A percentile compares a stretch with the other conserved stretches of the same genome.
Evolutionary conservation across 1,140 invertebrate species (phyloP).

Genomic region (Drosophila subpulchrella): DNA sequence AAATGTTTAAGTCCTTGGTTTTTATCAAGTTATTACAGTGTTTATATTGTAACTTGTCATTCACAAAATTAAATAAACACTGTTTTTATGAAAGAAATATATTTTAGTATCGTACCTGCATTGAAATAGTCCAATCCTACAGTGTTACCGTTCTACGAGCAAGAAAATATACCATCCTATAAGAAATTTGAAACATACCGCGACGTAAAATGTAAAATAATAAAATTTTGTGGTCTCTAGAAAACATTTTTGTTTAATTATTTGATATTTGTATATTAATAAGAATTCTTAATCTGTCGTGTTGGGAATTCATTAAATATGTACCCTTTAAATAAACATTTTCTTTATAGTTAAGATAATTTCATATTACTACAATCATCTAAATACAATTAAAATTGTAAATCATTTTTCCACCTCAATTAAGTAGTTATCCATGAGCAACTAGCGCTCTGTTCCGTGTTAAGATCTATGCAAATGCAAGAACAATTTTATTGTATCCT

Average conservation of each 20-base stretch:
- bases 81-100: constrained; percentile 5
- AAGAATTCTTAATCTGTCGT: no score
- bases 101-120: constrained; percentile 6
- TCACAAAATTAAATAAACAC: background rate
- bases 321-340: no score
- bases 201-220: background rate
- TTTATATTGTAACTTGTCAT: background rate
- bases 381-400: no score
- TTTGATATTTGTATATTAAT: no score
- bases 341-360: no score
- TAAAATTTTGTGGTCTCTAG: no score
- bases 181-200: background rate
- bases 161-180: background rate
- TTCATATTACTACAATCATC: no score
- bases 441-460: background rate
- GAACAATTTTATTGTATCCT: constrained; percentile 45
- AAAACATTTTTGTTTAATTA: no score
- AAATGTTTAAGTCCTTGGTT: background rate
- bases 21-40: background rate
- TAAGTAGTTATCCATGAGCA: background rate
- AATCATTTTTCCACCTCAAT: background rate
- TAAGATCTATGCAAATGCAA: constrained; percentile 38
- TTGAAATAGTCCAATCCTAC: background rate
- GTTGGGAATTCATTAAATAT: no score
- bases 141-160: background rate